A percentile compares a stretch with the other conserved stretches of the same genome.
Conservation (phyloP, 1,140 invertebrate genomes). For the Conopomorpha cramerella region DNA sequence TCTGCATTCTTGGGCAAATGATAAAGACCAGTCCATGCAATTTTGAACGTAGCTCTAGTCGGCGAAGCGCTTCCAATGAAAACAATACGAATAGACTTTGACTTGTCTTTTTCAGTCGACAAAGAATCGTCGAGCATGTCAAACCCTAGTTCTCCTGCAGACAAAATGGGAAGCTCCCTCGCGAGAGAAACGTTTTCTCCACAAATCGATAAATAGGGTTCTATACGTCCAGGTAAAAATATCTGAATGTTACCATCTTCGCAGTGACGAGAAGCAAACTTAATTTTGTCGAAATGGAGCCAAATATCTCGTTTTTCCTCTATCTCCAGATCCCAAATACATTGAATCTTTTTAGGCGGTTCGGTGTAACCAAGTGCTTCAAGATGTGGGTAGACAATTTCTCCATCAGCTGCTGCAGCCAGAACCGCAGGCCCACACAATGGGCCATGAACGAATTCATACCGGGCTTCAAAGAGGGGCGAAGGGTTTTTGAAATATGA, state of each 20-base stretch:
- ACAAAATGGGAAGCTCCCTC: slow-evolving; percentile 76
- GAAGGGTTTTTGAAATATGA: slow-evolving; percentile 85
- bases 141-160: slow-evolving; percentile 71
- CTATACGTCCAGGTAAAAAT: slow-evolving; percentile 69
- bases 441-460: slow-evolving; percentile 86
- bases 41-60: slow-evolving; percentile 79
- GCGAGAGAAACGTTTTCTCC: slow-evolving; percentile 81
- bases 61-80: slow-evolving; percentile 77
- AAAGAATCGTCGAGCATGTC: slow-evolving; percentile 65
- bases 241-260: slow-evolving; percentile 85
- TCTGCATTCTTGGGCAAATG: slow-evolving; percentile 82
- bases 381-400: slow-evolving; percentile 83
- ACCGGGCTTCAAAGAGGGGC: slow-evolving; percentile 81
- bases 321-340: slow-evolving; percentile 85
- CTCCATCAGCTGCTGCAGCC: slow-evolving; percentile 77
- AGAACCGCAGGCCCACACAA: slow-evolving; percentile 82
- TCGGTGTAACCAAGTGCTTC: slow-evolving; percentile 79
- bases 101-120: slow-evolving; percentile 54
- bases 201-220: slow-evolving; percentile 78
- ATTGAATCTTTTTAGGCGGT: slow-evolving; percentile 76
- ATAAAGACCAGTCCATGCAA: slow-evolving; percentile 88
- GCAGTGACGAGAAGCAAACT: slow-evolving; percentile 79
- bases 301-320: slow-evolving; percentile 80
- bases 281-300: slow-evolving; percentile 84
- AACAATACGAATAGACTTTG: slow-evolving; percentile 66